phyloP scores from a whole-genome alignment of 1,140 invertebrate genomes.

The Eulimnadia texana region DNA sequence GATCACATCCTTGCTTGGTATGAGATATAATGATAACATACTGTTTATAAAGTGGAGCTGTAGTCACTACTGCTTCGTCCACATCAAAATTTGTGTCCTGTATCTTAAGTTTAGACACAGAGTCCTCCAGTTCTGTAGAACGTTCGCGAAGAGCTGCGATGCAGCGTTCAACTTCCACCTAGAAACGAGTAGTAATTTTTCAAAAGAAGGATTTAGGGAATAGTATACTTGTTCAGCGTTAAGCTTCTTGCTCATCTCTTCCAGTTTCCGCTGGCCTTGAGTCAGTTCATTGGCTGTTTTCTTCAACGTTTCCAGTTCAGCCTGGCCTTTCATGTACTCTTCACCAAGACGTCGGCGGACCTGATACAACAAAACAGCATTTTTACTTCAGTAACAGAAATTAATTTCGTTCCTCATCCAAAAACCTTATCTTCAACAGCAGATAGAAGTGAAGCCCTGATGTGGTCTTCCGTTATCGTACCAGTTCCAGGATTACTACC shows the following conservation, averaged over 20 bases:
- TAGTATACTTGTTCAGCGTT: conserved; percentile 58
- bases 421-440: conserved; percentile 82
- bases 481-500: conserved; percentile 29
- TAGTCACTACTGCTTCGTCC: conserved; percentile 92
- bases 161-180: conserved; percentile 67
- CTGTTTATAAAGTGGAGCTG: conserved; percentile 92
- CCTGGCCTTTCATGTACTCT: conserved; percentile 72
- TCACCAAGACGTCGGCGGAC: conserved; percentile 71
- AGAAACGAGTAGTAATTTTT: conserved; percentile 13
- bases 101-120: conserved; percentile 57
- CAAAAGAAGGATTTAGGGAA: neutral
- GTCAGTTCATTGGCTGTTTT: conserved; percentile 76
- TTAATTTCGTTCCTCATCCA: neutral
- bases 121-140: conserved; percentile 67
- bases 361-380: neutral
- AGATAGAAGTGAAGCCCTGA: conserved; percentile 78
- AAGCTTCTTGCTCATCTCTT: conserved; percentile 61
- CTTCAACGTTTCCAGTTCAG: conserved; percentile 77
- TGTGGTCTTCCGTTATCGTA: conserved; percentile 88
- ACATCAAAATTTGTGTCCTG: conserved; percentile 67
- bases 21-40: conserved; percentile 29
- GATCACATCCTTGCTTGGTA: neutral
- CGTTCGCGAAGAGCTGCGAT: conserved; percentile 68
- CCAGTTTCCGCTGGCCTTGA: conserved; percentile 68
- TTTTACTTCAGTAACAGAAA: neutral